These are phyloP conservation scores for Agapornis canus DNA, from an alignment of 2,797 vertebrate species.

Conservation along the genomic window DNA sequence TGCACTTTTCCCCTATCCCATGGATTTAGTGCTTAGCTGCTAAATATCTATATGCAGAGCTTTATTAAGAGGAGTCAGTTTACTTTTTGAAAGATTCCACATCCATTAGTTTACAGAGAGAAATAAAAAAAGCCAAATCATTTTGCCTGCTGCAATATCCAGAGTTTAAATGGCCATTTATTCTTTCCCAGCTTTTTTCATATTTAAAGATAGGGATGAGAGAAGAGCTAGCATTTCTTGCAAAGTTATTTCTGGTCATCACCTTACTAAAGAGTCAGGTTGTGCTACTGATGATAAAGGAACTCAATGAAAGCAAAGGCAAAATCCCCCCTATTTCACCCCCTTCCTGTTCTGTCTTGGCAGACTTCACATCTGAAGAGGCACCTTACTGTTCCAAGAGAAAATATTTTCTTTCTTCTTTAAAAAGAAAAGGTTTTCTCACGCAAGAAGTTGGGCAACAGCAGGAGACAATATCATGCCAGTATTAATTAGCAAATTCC, in stretches of 20 bases:
- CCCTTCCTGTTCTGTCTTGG: background rate
- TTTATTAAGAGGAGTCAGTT: conserved; percentile 60
- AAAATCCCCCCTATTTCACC: background rate
- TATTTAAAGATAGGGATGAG: conserved; percentile 3
- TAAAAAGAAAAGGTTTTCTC: conserved; percentile 33
- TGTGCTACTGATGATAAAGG: conserved; percentile 24
- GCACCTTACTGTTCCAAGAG: conserved; percentile 35
- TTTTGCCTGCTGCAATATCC: background rate
- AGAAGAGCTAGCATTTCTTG: background rate
- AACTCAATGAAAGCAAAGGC: background rate
- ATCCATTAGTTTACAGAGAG: conserved; percentile 40
- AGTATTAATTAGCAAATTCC: conserved; percentile 67
- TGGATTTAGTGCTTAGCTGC: conserved; percentile 68
- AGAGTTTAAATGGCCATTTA: background rate
- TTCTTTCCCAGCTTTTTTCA: conserved; percentile 1
- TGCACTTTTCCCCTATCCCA: conserved; percentile 46
- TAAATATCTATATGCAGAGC: conserved; percentile 57
- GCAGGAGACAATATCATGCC: conserved; percentile 37
- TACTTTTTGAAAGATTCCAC: conserved; percentile 52
- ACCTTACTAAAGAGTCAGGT: background rate
- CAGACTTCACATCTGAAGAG: conserved; percentile 27
- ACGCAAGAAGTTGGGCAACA: conserved; percentile 53
- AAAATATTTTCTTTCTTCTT: conserved; percentile 42
- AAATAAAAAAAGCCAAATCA: conserved; percentile 29
- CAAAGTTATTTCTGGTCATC: background rate